phyloP scores from a whole-genome alignment of 2,797 vertebrate genomes.

The Phataginus tetradactyla region DNA sequence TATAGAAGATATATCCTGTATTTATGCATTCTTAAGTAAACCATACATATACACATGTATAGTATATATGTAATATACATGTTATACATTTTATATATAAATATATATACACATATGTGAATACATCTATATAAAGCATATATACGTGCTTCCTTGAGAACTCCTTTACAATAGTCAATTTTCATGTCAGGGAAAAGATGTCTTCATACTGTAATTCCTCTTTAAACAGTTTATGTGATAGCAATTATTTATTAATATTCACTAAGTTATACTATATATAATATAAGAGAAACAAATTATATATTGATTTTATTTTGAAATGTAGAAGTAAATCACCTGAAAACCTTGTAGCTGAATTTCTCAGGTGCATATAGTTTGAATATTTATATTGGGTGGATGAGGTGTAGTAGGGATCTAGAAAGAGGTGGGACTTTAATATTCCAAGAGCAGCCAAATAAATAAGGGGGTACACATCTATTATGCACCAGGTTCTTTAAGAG shows the following conservation, averaged over 20 bases:
- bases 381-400: background rate
- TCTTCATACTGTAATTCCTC: background rate
- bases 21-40: background rate
- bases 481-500: background rate
- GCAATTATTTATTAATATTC: background rate
- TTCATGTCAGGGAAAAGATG: background rate
- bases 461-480: background rate
- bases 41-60: background rate
- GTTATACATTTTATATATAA: background rate
- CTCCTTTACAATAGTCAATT: background rate
- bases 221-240: background rate
- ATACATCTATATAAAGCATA: background rate
- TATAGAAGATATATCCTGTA: constrained; percentile 35
- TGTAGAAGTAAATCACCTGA: background rate
- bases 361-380: background rate
- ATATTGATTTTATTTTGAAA: background rate
- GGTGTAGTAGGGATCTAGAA: background rate
- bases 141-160: background rate
- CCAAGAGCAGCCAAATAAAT: background rate
- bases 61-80: background rate
- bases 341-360: background rate
- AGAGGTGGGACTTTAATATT: background rate
- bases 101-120: background rate
- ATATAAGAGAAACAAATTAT: background rate
- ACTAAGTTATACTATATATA: background rate